phyloP scores from a whole-genome alignment of 2,113 vertebrate species.

The Onychostruthus taczanowskii region DNA sequence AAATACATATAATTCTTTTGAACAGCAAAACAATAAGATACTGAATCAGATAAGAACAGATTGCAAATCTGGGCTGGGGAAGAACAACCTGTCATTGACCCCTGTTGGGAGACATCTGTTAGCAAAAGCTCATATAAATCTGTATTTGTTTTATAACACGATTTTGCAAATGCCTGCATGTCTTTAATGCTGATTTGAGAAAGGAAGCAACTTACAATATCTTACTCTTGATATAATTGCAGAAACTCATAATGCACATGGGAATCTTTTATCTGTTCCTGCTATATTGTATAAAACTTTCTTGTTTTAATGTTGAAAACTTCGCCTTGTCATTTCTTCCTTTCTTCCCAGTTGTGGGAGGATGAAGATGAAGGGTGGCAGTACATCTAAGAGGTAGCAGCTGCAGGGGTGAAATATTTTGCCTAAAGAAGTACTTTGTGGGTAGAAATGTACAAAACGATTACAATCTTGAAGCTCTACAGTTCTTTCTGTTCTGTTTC shows the following conservation, averaged over 20 bases:
- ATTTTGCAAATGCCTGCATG: not conserved
- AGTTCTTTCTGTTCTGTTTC: constrained; percentile 45
- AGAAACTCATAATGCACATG: not conserved
- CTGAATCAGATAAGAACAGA: constrained; percentile 22
- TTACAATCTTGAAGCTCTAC: constrained; percentile 36
- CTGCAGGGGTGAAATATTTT: constrained; percentile 64
- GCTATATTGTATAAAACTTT: not conserved
- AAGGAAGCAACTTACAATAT: not conserved
- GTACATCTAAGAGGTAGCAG: constrained; percentile 34
- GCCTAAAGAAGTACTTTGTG: constrained; percentile 49
- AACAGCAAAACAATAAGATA: not conserved
- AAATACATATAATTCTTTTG: constrained; percentile 15
- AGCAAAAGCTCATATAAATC: constrained; percentile 30
- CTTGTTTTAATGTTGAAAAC: not conserved
- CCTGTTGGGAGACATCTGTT: constrained; percentile 50
- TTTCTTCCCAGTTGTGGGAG: constrained; percentile 10
- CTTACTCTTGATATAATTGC: not conserved
- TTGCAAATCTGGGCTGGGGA: constrained; percentile 12
- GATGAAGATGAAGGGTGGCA: constrained; percentile 49
- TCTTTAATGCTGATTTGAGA: not conserved
- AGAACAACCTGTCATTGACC: constrained; percentile 31
- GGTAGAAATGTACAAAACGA: not conserved
- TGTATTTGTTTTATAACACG: not conserved
- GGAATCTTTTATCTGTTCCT: not conserved
- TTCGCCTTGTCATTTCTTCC: constrained; percentile 25